These are phyloP conservation scores for Athalia rosae DNA, from an alignment of 2,888 invertebrate species.

Conservation along the genomic window DNA sequence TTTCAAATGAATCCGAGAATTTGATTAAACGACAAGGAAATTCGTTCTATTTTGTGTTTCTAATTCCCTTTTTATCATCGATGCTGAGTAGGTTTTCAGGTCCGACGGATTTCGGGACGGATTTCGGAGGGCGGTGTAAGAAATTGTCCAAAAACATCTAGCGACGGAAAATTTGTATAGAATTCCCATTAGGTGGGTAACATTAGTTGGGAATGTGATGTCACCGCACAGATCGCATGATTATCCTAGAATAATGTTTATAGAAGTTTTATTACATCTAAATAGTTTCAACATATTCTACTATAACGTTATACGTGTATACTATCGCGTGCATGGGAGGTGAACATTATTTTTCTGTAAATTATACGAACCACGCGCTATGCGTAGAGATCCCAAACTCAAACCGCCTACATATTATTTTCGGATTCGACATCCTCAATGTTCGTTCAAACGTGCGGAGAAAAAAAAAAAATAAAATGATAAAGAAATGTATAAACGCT, in stretches of 20 bases:
- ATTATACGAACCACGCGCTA: neutral
- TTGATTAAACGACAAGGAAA: too few species aligned
- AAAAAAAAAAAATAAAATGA: neutral
- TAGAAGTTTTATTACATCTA: conserved; percentile 58
- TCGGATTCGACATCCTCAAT: too few species aligned
- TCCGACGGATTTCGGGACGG: conserved; percentile 36
- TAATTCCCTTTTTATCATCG: neutral
- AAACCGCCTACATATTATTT: too few species aligned
- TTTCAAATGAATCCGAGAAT: too few species aligned
- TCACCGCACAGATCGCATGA: conserved; percentile 52
- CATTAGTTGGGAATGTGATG: conserved; percentile 46
- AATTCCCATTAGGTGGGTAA: conserved; percentile 44
- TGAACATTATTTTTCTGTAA: neutral
- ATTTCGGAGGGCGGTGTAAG: neutral
- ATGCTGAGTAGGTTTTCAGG: neutral
- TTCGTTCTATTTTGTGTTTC: too few species aligned
- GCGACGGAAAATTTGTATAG: conserved; percentile 46
- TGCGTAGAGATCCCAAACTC: neutral
- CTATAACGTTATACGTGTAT: neutral
- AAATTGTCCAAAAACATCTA: conserved; percentile 37
- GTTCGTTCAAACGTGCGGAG: neutral
- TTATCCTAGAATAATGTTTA: conserved; percentile 59
- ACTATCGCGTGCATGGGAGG: neutral
- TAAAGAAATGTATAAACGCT: neutral
- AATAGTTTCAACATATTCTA: conserved; percentile 37